These are phyloP conservation scores for Actinostola sp. DNA, from an alignment of 92 coral and sea anemone genomes.

Conservation along the genomic window DNA sequence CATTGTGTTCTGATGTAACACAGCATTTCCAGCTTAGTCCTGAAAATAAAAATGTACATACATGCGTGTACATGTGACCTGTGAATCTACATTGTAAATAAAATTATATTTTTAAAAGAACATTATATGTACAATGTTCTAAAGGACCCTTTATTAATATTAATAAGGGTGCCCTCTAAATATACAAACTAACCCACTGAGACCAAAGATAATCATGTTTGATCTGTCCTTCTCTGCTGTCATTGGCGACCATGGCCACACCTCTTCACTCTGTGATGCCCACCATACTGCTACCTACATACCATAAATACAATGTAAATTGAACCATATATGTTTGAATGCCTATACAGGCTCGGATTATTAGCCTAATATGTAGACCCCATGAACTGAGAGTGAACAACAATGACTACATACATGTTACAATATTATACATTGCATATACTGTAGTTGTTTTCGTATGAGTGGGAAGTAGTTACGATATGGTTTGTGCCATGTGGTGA, in stretches of 20 bases:
- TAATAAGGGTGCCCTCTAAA: not conserved
- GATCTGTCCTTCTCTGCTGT: slow-evolving; percentile 92
- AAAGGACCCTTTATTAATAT: too few species aligned
- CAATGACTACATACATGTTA: too few species aligned
- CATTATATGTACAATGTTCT: too few species aligned
- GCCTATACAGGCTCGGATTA: too few species aligned
- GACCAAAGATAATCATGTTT: slow-evolving; percentile 80
- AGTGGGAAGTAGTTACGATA: too few species aligned
- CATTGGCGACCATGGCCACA: slow-evolving; percentile 99
- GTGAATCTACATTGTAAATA: not conserved
- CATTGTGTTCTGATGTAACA: slow-evolving; percentile 87
- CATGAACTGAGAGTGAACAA: too few species aligned
- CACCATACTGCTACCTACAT: slow-evolving; percentile 90
- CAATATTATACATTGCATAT: too few species aligned
- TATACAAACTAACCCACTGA: slow-evolving; percentile 69
- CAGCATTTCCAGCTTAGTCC: slow-evolving; percentile 83
- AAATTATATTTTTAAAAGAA: not conserved
- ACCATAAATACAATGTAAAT: not conserved
- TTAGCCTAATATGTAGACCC: too few species aligned
- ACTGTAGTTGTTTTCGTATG: too few species aligned
- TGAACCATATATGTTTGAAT: not conserved
- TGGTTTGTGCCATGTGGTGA: too few species aligned
- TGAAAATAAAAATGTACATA: too few species aligned
- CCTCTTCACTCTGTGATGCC: slow-evolving; percentile 91
- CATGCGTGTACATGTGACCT: too few species aligned